These are phyloP conservation scores for Darevskia mixta DNA, from an alignment of 2,797 vertebrate species.

Conservation along the genomic window DNA sequence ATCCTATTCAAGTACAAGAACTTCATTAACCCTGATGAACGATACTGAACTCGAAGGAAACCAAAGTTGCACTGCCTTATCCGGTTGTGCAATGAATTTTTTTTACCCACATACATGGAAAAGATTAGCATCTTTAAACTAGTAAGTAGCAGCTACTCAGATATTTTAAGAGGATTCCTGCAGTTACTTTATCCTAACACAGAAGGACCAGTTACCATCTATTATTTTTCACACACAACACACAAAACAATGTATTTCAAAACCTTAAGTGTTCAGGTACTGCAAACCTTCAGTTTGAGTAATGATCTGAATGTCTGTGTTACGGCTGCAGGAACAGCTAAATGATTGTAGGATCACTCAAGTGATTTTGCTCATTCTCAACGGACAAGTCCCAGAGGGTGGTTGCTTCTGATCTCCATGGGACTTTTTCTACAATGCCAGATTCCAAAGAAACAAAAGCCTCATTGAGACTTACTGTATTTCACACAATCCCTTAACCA, in stretches of 20 bases:
- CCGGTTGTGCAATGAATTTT: not conserved
- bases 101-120: not conserved
- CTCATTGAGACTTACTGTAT: not conserved
- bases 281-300: not conserved
- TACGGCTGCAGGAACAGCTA: not conserved
- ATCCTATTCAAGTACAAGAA: conserved; percentile 9
- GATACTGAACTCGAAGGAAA: conserved; percentile 14
- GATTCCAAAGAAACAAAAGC: not conserved
- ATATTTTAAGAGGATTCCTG: not conserved
- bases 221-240: not conserved
- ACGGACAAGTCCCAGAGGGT: not conserved
- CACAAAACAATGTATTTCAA: not conserved
- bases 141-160: not conserved
- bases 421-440: not conserved
- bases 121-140: conserved; percentile 3
- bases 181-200: not conserved
- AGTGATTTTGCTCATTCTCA: not conserved
- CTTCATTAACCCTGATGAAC: not conserved
- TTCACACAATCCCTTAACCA: not conserved
- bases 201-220: not conserved
- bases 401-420: not conserved
- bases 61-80: not conserved
- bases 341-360: conserved; percentile 1
- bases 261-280: not conserved
- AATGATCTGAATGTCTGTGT: not conserved